Evolutionary conservation across 92 coral and sea anemone genomes (phyloP), one percentile per base, ranked within the genome.

Genomic region (Porites lobata): DNA sequence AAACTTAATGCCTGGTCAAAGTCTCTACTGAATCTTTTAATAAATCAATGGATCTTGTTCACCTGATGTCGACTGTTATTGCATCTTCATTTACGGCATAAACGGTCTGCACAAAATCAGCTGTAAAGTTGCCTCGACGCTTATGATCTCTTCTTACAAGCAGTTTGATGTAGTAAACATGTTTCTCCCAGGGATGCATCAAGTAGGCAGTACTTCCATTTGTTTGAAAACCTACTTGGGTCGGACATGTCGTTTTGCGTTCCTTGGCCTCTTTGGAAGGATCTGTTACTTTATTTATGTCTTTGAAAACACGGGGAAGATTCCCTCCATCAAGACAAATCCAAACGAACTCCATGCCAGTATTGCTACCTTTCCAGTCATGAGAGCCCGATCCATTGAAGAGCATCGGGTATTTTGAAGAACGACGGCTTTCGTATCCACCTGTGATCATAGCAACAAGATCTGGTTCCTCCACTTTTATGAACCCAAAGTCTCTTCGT

Each of bases 401-500:
- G 11, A 3, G 8, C 3, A 81, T 15, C 17, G 54, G 9, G 13
- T 38, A 12, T 1, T 69, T 81, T 56, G 85, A 50, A 53, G 75
- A 51, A 8, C 71, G 10, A 7, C 52, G 76, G 14, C 9, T 67
- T 24, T 69, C 85, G 38, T 75, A 68, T 11, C 76, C 85, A 2
- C 76, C 76, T 5, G 13, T 14, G 1, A 81, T 68, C 13, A 67
- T 2, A 13, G 66, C 85, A 52, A 51, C 50, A 18, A 67, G 29
- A 52, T 58, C 24, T 22, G 66, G 75, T 18, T 81, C 76, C 32
- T 67, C 26, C 15, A 81, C 76, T 24, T 52, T 17, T 9, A 81
- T 81, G 12, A 67, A 68, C 13, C 76, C 65, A 50, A 68, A 81
- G 56, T 81, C 85, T 18, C 75, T 68, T 81, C 64, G 54, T 20